These are phyloP conservation scores for Rhyzopertha dominica DNA, from an alignment of 1,140 invertebrate species.

Conservation along the genomic window DNA sequence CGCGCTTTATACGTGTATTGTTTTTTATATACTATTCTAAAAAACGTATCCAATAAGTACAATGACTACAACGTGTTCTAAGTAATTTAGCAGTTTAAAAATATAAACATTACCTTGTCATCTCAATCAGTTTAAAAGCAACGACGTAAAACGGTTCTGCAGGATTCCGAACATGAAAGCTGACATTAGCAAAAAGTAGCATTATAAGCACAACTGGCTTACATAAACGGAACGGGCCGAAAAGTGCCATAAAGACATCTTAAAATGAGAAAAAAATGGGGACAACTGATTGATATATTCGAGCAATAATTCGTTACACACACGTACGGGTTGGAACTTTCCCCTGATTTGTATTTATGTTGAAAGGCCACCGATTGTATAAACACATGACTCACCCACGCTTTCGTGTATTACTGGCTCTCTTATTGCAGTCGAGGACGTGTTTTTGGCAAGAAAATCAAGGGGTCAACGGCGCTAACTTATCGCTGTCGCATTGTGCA, in stretches of 20 bases:
- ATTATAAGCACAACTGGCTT: too few species aligned
- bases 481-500: too few species aligned
- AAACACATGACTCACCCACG: conserved; percentile 27
- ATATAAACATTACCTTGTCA: too few species aligned
- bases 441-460: conserved; percentile 10
- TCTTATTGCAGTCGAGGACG: conserved; percentile 17
- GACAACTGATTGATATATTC: conserved; percentile 22
- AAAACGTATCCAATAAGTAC: too few species aligned
- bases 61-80: too few species aligned
- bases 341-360: conserved; percentile 26
- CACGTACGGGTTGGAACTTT: conserved; percentile 15
- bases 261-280: conserved; percentile 6
- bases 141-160: too few species aligned
- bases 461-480: background rate
- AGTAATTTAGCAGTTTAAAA: too few species aligned
- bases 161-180: too few species aligned
- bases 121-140: too few species aligned
- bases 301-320: conserved; percentile 16
- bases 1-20: too few species aligned
- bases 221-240: conserved; percentile 3
- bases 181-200: too few species aligned
- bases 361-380: conserved; percentile 26
- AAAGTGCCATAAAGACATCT: conserved; percentile 12
- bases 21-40: too few species aligned
- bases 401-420: conserved; percentile 16